A percentile compares a stretch with the other conserved stretches of the same genome.
phyloP scores from a whole-genome alignment of 2,113 vertebrate species.

The Copsychus sechellarum region DNA sequence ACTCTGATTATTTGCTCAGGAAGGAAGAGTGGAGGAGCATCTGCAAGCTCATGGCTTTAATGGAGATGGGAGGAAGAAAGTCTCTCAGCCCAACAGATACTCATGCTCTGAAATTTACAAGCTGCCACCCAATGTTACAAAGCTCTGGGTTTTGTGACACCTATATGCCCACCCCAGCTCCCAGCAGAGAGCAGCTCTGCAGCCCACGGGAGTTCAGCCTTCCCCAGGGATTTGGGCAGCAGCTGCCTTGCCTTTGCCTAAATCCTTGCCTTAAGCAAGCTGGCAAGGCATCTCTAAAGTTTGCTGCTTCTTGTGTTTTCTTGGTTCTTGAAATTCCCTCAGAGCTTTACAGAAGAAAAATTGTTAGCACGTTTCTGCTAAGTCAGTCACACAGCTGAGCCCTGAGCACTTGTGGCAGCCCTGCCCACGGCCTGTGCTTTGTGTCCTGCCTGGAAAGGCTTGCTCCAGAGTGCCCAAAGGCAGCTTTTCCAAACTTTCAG shows the following conservation, averaged over 20 bases:
- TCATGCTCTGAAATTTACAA: not conserved
- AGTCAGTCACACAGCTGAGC: not conserved
- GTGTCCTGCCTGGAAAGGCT: not conserved
- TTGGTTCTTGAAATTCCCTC: not conserved
- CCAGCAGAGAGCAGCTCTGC: not conserved
- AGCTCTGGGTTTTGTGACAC: not conserved
- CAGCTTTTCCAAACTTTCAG: not conserved
- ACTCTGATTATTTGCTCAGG: rapidly evolving
- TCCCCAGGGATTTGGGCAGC: not conserved
- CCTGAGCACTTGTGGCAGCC: not conserved
- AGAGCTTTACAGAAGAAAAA: not conserved
- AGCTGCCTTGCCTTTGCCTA: not conserved
- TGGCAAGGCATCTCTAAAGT: not conserved
- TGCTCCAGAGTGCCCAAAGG: not conserved
- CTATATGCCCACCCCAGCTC: not conserved
- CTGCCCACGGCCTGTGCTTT: not conserved
- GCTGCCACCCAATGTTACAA: not conserved
- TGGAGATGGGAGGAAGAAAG: not conserved
- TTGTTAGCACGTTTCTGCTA: not conserved
- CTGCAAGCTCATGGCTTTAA: not conserved
- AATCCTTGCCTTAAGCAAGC: not conserved
- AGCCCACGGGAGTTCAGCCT: not conserved
- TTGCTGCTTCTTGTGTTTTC: not conserved
- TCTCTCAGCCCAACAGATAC: not conserved
- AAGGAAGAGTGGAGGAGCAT: not conserved